Conservation (phyloP, 2,113 vertebrate species). For the Mobula hypostoma region DNA sequence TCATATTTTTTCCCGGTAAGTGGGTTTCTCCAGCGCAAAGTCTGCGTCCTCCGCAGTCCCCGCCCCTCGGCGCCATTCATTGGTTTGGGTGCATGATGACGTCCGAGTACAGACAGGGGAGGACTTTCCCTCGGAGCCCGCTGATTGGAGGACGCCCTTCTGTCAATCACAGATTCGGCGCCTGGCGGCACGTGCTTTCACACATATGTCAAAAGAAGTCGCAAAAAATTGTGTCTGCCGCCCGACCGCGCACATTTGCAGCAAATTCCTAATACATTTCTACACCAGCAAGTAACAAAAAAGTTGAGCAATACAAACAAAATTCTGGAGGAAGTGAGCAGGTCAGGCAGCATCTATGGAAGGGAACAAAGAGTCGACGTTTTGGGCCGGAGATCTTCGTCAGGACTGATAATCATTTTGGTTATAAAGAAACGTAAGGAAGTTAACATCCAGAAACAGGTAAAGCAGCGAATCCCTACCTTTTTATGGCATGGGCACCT, state of each 20-base stretch:
- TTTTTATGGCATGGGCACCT: no score
- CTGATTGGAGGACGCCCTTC: background rate
- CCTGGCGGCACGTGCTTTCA: background rate
- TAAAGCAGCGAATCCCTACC: no score
- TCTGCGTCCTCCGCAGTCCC: background rate
- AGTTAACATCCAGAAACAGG: background rate
- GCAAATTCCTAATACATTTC: no score
- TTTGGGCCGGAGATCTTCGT: no score
- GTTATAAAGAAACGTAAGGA: background rate
- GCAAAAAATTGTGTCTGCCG: background rate
- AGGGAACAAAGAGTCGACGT: no score
- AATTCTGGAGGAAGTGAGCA: no score
- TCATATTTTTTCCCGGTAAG: constrained; percentile 31
- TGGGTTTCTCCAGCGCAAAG: constrained; percentile 18
- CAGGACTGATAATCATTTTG: background rate
- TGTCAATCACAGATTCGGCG: background rate
- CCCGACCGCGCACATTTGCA: background rate
- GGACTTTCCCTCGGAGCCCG: background rate
- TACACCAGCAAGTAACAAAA: no score
- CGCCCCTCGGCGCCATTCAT: background rate
- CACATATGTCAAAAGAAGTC: background rate
- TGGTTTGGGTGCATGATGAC: constrained; percentile 18
- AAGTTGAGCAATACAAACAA: no score
- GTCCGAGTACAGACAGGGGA: background rate
- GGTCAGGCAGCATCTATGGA: no score